These are phyloP conservation scores for Mactra quadrangularis DNA, from an alignment of 1,140 invertebrate species.

Conservation along the genomic window DNA sequence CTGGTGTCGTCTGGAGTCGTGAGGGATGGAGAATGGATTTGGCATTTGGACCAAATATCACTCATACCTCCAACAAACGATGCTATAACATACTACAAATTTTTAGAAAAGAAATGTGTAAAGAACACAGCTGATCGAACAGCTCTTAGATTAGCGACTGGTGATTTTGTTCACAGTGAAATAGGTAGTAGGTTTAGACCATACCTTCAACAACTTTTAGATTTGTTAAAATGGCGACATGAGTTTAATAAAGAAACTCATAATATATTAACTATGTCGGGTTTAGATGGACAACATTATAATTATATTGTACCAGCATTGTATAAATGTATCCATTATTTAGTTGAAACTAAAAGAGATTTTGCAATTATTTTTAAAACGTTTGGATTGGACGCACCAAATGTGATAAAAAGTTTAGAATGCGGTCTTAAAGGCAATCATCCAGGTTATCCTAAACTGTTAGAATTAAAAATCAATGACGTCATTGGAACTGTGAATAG, in stretches of 20 bases:
- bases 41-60: slow-evolving; percentile 73
- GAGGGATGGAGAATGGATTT: slow-evolving; percentile 73
- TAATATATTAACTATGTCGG: slow-evolving; percentile 73
- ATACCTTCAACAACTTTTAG: slow-evolving; percentile 74
- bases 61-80: slow-evolving; percentile 68
- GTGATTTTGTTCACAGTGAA: slow-evolving; percentile 76
- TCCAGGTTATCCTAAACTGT: slow-evolving; percentile 70
- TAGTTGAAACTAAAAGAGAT: slow-evolving; percentile 72
- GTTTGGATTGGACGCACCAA: slow-evolving; percentile 79
- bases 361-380: slow-evolving; percentile 81
- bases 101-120: slow-evolving; percentile 77
- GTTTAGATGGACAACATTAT: slow-evolving; percentile 75
- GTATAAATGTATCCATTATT: slow-evolving; percentile 75
- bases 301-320: slow-evolving; percentile 82
- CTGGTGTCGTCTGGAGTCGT: slow-evolving; percentile 80
- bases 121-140: slow-evolving; percentile 74
- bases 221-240: slow-evolving; percentile 73
- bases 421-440: slow-evolving; percentile 76
- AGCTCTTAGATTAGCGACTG: slow-evolving; percentile 73
- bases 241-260: slow-evolving; percentile 28
- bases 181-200: slow-evolving; percentile 72
- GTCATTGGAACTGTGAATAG: slow-evolving; percentile 68
- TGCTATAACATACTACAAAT: slow-evolving; percentile 80
- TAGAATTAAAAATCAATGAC: slow-evolving; percentile 63
- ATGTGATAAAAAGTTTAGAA: slow-evolving; percentile 76